Evolutionary conservation across 2,113 vertebrate species (phyloP).

Genomic region (Mormoops blainvillei): DNA sequence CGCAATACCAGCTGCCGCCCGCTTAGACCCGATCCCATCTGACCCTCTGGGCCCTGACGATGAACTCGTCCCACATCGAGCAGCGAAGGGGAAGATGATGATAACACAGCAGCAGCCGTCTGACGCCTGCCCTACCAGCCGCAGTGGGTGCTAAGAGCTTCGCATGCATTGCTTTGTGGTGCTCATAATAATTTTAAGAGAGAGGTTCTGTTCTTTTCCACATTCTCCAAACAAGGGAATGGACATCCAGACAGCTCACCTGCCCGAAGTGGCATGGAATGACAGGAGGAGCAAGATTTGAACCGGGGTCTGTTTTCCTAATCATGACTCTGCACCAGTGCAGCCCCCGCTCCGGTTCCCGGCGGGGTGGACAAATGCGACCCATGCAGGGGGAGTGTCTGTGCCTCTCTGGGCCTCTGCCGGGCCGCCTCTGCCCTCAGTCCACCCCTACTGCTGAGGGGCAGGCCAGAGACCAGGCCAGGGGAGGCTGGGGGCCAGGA

Average conservation of each 20-base stretch:
- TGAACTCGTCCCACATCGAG: rapidly evolving
- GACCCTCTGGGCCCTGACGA: background rate
- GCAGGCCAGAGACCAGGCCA: background rate
- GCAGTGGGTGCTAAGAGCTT: rapidly evolving
- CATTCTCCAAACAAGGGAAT: background rate
- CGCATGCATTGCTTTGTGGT: rapidly evolving
- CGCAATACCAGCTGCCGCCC: background rate
- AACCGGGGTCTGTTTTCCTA: background rate
- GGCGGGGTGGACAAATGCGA: rapidly evolving
- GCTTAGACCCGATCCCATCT: rapidly evolving
- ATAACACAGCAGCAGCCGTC: rapidly evolving
- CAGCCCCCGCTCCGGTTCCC: background rate
- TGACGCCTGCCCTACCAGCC: no score
- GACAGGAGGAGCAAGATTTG: background rate
- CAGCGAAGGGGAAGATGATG: background rate
- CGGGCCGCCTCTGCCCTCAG: background rate
- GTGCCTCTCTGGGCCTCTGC: background rate
- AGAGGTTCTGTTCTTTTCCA: background rate
- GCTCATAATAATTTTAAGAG: background rate
- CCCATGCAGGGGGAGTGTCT: background rate
- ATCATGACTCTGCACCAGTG: background rate
- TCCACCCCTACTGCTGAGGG: no score
- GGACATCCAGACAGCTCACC: background rate
- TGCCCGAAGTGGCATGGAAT: background rate
- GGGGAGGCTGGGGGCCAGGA: background rate